These are phyloP conservation scores for Terebella lapidaria DNA, from an alignment of 2,888 invertebrate genomes.

Conservation along the genomic window DNA sequence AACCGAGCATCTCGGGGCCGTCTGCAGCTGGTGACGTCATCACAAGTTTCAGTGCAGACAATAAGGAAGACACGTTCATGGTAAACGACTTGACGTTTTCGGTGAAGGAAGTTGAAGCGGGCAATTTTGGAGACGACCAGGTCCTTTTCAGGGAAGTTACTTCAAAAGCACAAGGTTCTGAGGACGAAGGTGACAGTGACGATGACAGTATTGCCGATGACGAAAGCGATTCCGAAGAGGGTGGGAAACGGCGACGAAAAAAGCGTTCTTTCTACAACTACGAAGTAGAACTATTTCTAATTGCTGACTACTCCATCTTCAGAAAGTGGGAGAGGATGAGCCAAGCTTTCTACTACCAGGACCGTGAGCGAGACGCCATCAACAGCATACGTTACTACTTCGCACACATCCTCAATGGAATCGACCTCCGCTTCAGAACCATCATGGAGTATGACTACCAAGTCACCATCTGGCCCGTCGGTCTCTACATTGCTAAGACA, in stretches of 20 bases:
- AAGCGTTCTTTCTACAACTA: not conserved
- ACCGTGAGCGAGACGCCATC: constrained; percentile 14
- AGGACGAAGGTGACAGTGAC: too few relatives aligned
- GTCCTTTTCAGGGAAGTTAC: too few relatives aligned
- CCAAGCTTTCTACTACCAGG: not conserved
- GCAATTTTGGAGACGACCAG: too few relatives aligned
- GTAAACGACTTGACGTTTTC: not conserved
- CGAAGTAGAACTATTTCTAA: constrained; percentile 14
- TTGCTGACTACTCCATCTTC: constrained; percentile 20
- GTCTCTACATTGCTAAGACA: constrained; percentile 18
- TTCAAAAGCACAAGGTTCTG: too few relatives aligned
- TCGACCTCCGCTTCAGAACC: constrained; percentile 22
- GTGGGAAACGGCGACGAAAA: not conserved
- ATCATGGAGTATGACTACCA: constrained; percentile 27
- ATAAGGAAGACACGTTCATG: not conserved
- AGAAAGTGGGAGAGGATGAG: constrained; percentile 10
- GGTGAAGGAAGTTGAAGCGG: not conserved
- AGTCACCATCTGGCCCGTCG: constrained; percentile 11
- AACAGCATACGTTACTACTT: constrained; percentile 20
- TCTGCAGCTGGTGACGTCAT: not conserved
- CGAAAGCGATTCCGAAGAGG: too few relatives aligned
- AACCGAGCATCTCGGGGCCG: too few relatives aligned
- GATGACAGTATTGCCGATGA: too few relatives aligned
- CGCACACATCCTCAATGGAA: constrained; percentile 22
- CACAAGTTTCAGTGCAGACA: not conserved